Conservation (phyloP, 35 echinoderm and acorn worm genomes). For the Apostichopus californicus region DNA sequence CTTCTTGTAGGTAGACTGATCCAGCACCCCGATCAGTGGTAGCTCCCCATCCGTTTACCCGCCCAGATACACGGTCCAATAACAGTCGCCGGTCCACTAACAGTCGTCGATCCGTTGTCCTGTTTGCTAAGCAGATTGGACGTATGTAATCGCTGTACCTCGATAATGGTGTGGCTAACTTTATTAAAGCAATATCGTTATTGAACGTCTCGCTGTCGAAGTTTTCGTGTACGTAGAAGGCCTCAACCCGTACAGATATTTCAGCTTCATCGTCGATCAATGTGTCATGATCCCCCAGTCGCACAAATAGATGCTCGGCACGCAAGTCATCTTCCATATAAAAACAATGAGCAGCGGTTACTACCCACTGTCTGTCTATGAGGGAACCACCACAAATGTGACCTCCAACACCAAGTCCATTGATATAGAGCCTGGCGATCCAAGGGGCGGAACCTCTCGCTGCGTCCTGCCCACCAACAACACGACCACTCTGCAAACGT, state of each 20-base stretch:
- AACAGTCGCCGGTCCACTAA: slow-evolving; percentile 21
- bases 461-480: slow-evolving; percentile 59
- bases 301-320: slow-evolving; percentile 39
- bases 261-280: slow-evolving; percentile 44
- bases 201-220: slow-evolving; percentile 54
- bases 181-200: slow-evolving; percentile 73
- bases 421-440: slow-evolving; percentile 65
- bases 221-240: slow-evolving; percentile 64
- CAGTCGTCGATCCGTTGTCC: background rate
- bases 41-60: slow-evolving; percentile 78
- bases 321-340: background rate
- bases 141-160: slow-evolving; percentile 74
- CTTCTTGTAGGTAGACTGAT: slow-evolving; percentile 74
- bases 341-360: slow-evolving; percentile 90
- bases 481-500: slow-evolving; percentile 15
- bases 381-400: slow-evolving; percentile 77
- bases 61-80: slow-evolving; percentile 21
- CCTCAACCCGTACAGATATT: slow-evolving; percentile 31
- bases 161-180: slow-evolving; percentile 58
- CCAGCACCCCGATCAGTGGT: slow-evolving; percentile 57
- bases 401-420: background rate
- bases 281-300: slow-evolving; percentile 69
- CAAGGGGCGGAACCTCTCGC: slow-evolving; percentile 68
- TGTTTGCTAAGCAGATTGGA: slow-evolving; percentile 74
- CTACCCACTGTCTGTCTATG: slow-evolving; percentile 70